Evolutionary conservation across 2,888 invertebrate species (phyloP).

Genomic region (Temnothorax ravouxi): DNA sequence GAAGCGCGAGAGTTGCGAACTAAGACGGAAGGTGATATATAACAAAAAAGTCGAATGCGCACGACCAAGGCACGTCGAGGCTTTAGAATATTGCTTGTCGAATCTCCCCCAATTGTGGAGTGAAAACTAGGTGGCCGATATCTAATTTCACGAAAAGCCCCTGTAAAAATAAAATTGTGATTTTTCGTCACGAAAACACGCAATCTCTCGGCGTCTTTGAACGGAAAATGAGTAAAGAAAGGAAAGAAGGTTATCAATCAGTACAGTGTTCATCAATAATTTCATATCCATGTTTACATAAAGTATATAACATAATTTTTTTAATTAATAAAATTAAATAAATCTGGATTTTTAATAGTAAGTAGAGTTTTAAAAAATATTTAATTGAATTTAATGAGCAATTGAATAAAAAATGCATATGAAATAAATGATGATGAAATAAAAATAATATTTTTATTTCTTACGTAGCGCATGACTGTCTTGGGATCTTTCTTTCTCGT

Average conservation of each 20-base stretch:
- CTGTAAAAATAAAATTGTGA: not conserved
- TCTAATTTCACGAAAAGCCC: constrained; percentile 3
- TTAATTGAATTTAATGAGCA: not conserved
- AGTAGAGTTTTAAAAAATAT: not conserved
- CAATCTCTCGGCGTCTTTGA: not conserved
- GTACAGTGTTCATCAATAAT: too few species aligned
- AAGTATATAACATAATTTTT: not conserved
- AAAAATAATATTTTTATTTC: constrained; percentile 11
- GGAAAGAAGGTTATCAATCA: not conserved
- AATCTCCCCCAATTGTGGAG: not conserved
- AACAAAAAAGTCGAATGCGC: constrained; percentile 36
- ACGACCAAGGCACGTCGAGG: constrained; percentile 26
- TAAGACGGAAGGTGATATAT: constrained; percentile 14
- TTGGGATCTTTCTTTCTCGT: constrained; percentile 11
- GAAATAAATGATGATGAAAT: not conserved
- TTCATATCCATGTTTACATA: not conserved
- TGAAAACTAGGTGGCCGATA: not conserved
- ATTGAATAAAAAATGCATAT: not conserved
- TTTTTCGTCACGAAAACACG: not conserved
- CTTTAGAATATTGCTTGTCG: constrained; percentile 6
- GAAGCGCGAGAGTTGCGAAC: constrained; percentile 35
- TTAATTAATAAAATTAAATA: not conserved
- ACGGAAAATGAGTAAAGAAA: not conserved
- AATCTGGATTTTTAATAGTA: not conserved
- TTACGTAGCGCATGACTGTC: not conserved